Evolutionary conservation across 2,797 vertebrate genomes (phyloP).

Genomic region (Hephaestus fuliginosus): DNA sequence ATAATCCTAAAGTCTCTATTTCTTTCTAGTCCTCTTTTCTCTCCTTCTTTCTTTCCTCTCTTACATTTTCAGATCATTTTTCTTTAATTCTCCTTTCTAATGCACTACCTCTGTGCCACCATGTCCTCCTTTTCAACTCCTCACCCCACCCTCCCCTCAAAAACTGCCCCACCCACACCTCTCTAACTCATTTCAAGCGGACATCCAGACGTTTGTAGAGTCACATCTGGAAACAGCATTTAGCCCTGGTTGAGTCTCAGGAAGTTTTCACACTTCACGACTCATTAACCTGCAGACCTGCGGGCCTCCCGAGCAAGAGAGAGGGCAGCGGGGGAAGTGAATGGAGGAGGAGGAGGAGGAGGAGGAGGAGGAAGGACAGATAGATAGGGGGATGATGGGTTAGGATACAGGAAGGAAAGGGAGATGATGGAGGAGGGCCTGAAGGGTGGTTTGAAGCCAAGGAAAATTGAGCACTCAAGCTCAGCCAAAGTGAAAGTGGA

Average conservation of each 20-base stretch:
- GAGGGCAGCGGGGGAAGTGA: constrained; percentile 46
- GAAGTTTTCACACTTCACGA: constrained; percentile 98
- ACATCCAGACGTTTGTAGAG: constrained; percentile 61
- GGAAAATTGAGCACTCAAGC: constrained; percentile 18
- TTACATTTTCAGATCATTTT: neutral
- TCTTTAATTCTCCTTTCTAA: constrained; percentile 12
- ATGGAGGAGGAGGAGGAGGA: constrained; percentile 16
- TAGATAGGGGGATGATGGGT: constrained; percentile 46
- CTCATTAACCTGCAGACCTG: constrained; percentile 90
- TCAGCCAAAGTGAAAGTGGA: constrained; percentile 20
- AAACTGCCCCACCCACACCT: constrained; percentile 13
- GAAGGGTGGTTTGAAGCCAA: constrained; percentile 32
- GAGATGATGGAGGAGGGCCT: constrained; percentile 36
- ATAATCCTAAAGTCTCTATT: neutral
- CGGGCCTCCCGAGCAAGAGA: constrained; percentile 65
- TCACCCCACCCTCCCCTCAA: neutral
- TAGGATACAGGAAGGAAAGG: constrained; percentile 29
- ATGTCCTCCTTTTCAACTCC: constrained; percentile 25
- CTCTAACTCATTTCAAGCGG: constrained; percentile 55
- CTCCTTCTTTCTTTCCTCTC: neutral
- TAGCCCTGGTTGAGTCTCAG: constrained; percentile 85
- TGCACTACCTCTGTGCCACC: neutral
- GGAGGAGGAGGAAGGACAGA: constrained; percentile 35
- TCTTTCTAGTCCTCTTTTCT: neutral
- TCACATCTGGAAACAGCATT: constrained; percentile 93